These are phyloP conservation scores for Dynastes maya DNA, from an alignment of 2,888 invertebrate genomes.

Conservation along the genomic window DNA sequence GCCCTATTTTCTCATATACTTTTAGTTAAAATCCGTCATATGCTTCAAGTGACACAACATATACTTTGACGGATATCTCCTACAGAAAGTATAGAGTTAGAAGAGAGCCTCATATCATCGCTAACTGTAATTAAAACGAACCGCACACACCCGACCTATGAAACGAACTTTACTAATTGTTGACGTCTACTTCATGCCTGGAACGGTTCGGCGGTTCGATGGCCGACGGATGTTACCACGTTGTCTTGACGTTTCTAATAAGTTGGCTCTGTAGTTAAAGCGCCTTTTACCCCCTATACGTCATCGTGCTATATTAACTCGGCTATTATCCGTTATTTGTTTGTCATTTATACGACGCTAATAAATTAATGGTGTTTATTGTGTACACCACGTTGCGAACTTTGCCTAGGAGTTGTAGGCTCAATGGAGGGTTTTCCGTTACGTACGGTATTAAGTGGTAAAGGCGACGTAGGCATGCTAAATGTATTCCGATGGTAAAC, in stretches of 20 bases:
- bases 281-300: background rate
- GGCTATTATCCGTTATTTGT: conserved; percentile 26
- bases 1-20: too few relatives aligned
- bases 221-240: conserved; percentile 12
- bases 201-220: background rate
- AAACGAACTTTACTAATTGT: conserved; percentile 51
- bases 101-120: too few relatives aligned
- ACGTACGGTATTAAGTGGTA: conserved; percentile 2
- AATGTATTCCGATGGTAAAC: background rate
- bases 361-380: conserved; percentile 43
- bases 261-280: background rate
- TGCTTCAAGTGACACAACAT: too few relatives aligned
- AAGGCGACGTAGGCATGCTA: background rate
- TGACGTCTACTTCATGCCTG: conserved; percentile 23
- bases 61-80: too few relatives aligned
- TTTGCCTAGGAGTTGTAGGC: background rate
- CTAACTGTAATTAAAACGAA: conserved; percentile 48
- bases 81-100: too few relatives aligned
- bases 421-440: background rate
- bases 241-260: conserved; percentile 6
- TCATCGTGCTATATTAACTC: conserved; percentile 13
- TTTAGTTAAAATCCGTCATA: too few relatives aligned
- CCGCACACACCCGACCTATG: conserved; percentile 9
- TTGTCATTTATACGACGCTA: conserved; percentile 42
- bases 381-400: background rate